Base-by-base conservation (phyloP, 2,797 vertebrate species). In the Rhinogobio ventralis region DNA sequence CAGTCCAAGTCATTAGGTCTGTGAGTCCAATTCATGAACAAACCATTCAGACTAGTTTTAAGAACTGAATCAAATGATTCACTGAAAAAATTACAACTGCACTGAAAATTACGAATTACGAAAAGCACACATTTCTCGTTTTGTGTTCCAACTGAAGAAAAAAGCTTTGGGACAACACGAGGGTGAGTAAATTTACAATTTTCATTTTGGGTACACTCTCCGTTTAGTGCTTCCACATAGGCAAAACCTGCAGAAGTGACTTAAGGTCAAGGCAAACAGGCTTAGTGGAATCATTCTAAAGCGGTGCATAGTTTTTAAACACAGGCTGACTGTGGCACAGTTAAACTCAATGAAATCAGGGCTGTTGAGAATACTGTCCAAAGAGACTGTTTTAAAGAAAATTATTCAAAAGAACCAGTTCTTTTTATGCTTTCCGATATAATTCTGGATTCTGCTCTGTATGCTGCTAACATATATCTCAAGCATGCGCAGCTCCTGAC, bases 341-440 rank as follows among this genome's bases (percentile, higher is more conserved):
- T 76, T 72, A 86, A 81, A 69, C 81, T 80, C 81, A 82, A 87
- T 87, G 77, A 87, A 86, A 84, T 72, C 84, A 68, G 85, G 74
- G 69, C 87, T 71, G 30, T 46, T 86, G 80, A 82, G 77, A 88
- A 83, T 64, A 86, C 57, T 60, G 80, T 88, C 84, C 66, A 79
- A 88, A 82, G 86, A 86, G 85, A 89, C 66, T 77, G 76, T 83
- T 89, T 89, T 83, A 85, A 89, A 89, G 72, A 78, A 78, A 82
- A 80, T 66, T 76, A 85, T 89, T 90, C 84, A 86, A 86, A 87
- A 67, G 72, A 89, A 89, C 76, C 77, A 64, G 60, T 76, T 85
- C 73, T 79, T 86, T 88, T 89, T 86, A 89, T 86, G 78, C 72
- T 28, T 83, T 33, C 60, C 9, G 81, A 83, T 85, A 71, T 76